Base-by-base conservation (phyloP, 2,888 invertebrate genomes). In the Calameuta idolon region DNA sequence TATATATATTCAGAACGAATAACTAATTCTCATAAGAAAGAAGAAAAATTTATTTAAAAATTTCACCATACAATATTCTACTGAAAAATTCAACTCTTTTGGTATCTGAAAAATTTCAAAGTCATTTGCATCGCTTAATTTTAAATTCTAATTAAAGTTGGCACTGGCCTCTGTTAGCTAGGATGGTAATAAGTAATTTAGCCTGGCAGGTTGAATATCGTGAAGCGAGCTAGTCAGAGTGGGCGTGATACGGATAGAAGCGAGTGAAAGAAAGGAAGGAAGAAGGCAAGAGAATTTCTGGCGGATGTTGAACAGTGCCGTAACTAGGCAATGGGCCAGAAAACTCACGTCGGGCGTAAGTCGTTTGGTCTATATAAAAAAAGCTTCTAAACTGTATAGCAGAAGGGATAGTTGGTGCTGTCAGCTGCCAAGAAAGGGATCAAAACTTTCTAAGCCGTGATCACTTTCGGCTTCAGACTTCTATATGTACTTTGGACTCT, bases 101-200 rank as follows among this genome's bases (percentile, higher is more conserved):
- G 23, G 11, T 76, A 23, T 30, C 23, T 4, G 0, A 55, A 34
- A 37, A 30, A 15, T 11, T 73, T 73, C 23, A 0, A 55, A 34
- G 34, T 73, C 31, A 33, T 31, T 55, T 55, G 69, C 69, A 77
- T 69, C 76, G 69, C 71, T 68, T 74, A 34, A 69, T 73, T 73
- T 35, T 77, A 78, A 81, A 79, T 80, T 75, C 78, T 82, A 82
- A 82, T 86, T 82, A 79, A 80, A 82, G 76, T 76, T 77, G 79
- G 74, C 80, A 76, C 73, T 69, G 74, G 69, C 73, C 75, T 74
- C 69, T 75, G 76, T 81, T 81, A 55, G 82, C 82, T 82, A 82
- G 81, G 79, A 69, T 69, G 73, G 75, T 84, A 85, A 86, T 81
- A 81, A 85, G 84, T 82, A 82, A 85, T 82, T 81, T 79, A 81